These are phyloP conservation scores for Crotalus horridus DNA, from an alignment of 2,113 vertebrate genomes.

Conservation along the genomic window DNA sequence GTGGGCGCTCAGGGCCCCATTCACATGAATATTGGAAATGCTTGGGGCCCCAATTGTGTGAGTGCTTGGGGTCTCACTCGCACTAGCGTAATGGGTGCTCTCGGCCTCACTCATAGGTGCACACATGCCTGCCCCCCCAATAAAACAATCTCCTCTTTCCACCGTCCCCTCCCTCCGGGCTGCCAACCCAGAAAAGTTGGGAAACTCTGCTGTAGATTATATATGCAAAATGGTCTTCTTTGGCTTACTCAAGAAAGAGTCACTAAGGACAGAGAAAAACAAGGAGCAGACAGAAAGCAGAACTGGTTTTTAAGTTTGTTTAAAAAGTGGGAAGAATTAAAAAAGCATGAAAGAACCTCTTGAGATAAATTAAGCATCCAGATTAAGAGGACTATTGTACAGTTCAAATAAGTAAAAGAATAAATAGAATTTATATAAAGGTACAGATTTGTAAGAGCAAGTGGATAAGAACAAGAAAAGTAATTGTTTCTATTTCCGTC, in stretches of 20 bases:
- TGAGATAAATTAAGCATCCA: not conserved
- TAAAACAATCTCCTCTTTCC: not conserved
- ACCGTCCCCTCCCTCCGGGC: too few relatives aligned
- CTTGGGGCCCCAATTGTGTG: not conserved
- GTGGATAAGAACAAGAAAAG: not conserved
- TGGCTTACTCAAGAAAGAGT: not conserved
- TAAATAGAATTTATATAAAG: not conserved
- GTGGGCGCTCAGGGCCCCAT: too few relatives aligned
- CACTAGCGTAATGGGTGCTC: not conserved
- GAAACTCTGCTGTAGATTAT: not conserved
- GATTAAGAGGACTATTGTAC: not conserved
- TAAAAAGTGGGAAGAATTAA: not conserved
- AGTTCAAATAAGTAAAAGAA: not conserved
- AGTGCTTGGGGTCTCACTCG: too few relatives aligned
- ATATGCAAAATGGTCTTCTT: not conserved
- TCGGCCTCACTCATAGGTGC: rapidly evolving
- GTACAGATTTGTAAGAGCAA: not conserved
- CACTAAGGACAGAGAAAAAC: not conserved
- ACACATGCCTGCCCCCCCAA: not conserved
- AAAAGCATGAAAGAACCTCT: not conserved
- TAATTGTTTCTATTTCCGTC: not conserved
- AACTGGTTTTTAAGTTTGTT: not conserved
- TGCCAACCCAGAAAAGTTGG: not conserved
- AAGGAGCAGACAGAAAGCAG: not conserved
- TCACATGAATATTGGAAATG: too few relatives aligned